Percentiles rank a stretch among this genome's conserved stretches.
Evolutionary conservation across 2,888 invertebrate species (phyloP).

Genomic region (Actias luna): DNA sequence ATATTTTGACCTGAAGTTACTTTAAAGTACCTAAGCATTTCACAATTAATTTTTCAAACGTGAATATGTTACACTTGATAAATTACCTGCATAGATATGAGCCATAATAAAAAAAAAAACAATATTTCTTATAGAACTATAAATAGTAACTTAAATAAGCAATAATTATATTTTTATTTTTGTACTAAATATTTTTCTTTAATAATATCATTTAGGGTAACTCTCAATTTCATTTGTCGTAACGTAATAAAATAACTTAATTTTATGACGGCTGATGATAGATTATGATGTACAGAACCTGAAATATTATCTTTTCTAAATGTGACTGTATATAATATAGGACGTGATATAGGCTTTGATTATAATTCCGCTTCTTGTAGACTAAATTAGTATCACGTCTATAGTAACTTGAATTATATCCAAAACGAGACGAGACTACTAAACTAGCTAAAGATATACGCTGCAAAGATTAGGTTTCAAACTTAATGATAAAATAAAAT

Average conservation of each 20-base stretch:
- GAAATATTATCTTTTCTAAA: slow-evolving; percentile 32
- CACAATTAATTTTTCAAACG: no score
- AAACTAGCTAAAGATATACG: background rate
- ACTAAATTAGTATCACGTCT: background rate
- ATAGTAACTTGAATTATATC: background rate
- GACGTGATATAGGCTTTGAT: slow-evolving; percentile 35
- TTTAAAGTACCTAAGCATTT: no score
- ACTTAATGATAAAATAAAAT: background rate
- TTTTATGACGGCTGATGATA: slow-evolving; percentile 34
- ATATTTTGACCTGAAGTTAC: no score
- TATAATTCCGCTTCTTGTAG: slow-evolving; percentile 19
- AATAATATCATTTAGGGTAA: slow-evolving; percentile 32
- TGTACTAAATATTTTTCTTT: no score
- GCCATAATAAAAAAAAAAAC: background rate
- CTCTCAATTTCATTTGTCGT: slow-evolving; percentile 40
- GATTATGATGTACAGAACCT: slow-evolving; percentile 39
- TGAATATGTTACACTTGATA: no score
- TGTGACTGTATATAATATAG: slow-evolving; percentile 28
- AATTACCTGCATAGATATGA: no score
- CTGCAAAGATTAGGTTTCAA: background rate
- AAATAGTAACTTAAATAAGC: no score
- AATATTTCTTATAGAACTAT: background rate
- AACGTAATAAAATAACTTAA: slow-evolving; percentile 28
- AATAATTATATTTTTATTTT: no score
- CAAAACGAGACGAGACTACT: background rate